Evolutionary conservation across 2,797 vertebrate species (phyloP), one percentile per base, ranked within the genome.

Genomic region (Chelon auratus): DNA sequence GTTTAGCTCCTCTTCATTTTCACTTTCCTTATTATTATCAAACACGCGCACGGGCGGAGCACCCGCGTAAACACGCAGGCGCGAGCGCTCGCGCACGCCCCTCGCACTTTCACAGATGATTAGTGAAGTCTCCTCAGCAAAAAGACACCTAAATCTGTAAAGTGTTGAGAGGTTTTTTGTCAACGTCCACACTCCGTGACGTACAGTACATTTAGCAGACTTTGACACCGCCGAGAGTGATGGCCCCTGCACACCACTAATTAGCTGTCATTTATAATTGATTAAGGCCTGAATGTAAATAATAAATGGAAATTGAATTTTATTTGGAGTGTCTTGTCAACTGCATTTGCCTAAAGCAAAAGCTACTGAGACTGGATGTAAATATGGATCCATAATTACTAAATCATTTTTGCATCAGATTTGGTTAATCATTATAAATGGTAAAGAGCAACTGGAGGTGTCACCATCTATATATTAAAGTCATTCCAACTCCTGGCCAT

Each of bases 1-100:
- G 84, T 93, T 93, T 88, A 90, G 91, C 89, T 85, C 90, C 88
- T 93, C 92, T 93, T 94, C 91, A 91, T 91, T 91, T 92, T 88
- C 89, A 77, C 87, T 82, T 59, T 77, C 84, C 76, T 92, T 92
- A 91, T 91, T 93, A 92, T 90, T 86, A 89, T 84, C 76, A 81
- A 80, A 84, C 66, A 33, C 58, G 11, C 24, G 50, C 81, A 48
- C 40, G 9, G 18, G 24, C 5, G 47, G 18, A 37, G 26, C 45
- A 24, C 30, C 3, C 43, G 30, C 78, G 43, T 58, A 10, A 9
- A 6, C 5, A 0, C 10, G 5, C 53, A 9, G 24, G 24, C 2
- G 24, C 53, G 9, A 10, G 33, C 17, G 12, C 50, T 12, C 14
- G 2, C 8, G 24, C 76, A 51, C 45, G 7, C 55, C 4, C 17